Percentiles rank a stretch among this genome's conserved stretches.
Conservation (phyloP, 2,797 vertebrate species). For the Falco berigora region DNA sequence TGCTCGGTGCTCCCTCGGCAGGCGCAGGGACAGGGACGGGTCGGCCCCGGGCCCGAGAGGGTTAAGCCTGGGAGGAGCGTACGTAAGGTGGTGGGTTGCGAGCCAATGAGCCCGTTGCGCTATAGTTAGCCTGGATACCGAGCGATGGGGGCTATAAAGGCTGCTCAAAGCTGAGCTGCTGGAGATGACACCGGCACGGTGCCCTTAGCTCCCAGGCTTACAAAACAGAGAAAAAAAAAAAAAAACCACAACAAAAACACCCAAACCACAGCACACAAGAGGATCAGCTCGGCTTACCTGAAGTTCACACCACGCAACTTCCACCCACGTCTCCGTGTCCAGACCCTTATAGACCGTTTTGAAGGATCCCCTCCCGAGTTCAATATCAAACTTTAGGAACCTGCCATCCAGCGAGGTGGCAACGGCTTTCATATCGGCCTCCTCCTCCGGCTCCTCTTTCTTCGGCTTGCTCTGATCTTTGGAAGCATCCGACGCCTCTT, state of each 20-base stretch:
- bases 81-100: slow-evolving; percentile 29
- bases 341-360: slow-evolving; percentile 99
- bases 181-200: slow-evolving; percentile 16
- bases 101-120: slow-evolving; percentile 54
- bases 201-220: slow-evolving; percentile 64
- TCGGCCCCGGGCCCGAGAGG: background rate
- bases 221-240: slow-evolving; percentile 51
- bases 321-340: slow-evolving; percentile 97
- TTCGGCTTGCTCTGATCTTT: slow-evolving; percentile 70
- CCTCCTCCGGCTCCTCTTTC: slow-evolving; percentile 94
- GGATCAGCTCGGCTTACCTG: slow-evolving; percentile 80
- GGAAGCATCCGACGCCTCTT: slow-evolving; percentile 56
- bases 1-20: too few relatives aligned
- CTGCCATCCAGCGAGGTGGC: slow-evolving; percentile 92
- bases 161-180: slow-evolving; percentile 20
- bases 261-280: background rate
- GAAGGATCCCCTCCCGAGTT: slow-evolving; percentile 94
- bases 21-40: background rate
- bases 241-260: background rate
- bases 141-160: slow-evolving; percentile 35
- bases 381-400: slow-evolving; percentile 97
- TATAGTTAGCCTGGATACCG: slow-evolving; percentile 63
- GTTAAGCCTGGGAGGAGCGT: slow-evolving; percentile 58
- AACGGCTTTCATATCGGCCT: slow-evolving; percentile 90
- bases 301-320: slow-evolving; percentile 97